Evolutionary conservation across 2,888 invertebrate species (phyloP), one percentile per base, ranked within the genome.

Genomic region (Plebejus argus): DNA sequence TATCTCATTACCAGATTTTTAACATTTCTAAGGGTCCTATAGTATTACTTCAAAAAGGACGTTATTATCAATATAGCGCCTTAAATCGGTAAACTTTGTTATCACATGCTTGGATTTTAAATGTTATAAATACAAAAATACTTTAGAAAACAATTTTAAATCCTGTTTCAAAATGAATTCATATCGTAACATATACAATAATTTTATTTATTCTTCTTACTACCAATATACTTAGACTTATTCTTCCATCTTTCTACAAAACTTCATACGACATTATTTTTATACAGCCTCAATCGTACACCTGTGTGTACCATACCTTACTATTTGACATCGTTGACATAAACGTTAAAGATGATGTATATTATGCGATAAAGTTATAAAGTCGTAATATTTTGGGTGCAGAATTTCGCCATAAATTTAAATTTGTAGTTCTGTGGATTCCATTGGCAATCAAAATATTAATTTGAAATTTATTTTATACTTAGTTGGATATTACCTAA

Each of bases 351-450:
- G 66, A 66, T 66, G 66, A 66, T 61, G 23, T 61, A 23, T 23
- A 61, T 23, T 61, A 61, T 23, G 20, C 61, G 66, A 33, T 66
- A 66, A 66, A 66, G 15, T 66, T 66, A 66, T 33, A 18, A 66
- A 66, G 33, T 33, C 28, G 18, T 33, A 66, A 66, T 66, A 33
- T 18, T 66, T 66, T 28, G 28, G 6, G 12, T 33, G 28, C 66
- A 33, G 28, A 66, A 66, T 66, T 66, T 66, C 66, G 5, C 66
- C 66, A 66, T 33, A 33, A 66, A 66, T 15, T 33, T 33, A 6
- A 28, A 66, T 66, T 66, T 15, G 28, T 15, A 66, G 23, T 66
- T 15, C 15, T 49, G 49, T 49, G 15, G 39, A 39, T 39, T 39
- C 39, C 10, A 2, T 39, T 45, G 45, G 18, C 53, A 53, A 53